A percentile compares a stretch with the other conserved stretches of the same genome.
Evolutionary conservation across 2,888 invertebrate genomes (phyloP).

Genomic region (Oasisia sp.): DNA sequence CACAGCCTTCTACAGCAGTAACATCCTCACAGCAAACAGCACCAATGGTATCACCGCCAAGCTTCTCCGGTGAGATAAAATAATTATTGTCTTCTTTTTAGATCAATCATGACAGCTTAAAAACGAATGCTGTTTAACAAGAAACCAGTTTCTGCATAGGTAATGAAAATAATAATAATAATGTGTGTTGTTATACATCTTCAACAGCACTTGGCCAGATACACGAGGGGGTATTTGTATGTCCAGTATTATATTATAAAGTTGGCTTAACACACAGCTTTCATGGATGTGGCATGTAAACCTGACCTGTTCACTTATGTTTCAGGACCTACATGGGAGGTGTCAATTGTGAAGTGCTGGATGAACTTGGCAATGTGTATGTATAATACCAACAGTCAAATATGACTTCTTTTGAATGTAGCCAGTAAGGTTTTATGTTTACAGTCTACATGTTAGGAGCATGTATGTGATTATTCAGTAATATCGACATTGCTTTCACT

Average conservation of each 20-base stretch:
- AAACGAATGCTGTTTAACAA: neutral
- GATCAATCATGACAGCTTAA: neutral
- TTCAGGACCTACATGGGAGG: neutral
- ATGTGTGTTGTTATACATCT: neutral
- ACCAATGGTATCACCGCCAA: neutral
- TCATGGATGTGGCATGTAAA: neutral
- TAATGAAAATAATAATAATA: too few species aligned
- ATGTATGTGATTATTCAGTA: too few species aligned
- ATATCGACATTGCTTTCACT: neutral
- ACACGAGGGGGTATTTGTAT: neutral
- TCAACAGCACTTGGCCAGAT: neutral
- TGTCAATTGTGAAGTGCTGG: neutral
- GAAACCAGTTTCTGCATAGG: neutral
- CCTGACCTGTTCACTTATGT: neutral
- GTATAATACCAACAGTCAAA: neutral
- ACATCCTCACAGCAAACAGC: neutral
- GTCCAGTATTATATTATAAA: neutral
- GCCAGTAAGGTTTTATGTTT: too few species aligned
- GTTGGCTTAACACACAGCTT: neutral
- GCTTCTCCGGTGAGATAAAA: neutral
- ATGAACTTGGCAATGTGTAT: neutral
- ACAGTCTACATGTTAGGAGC: too few species aligned
- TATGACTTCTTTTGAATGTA: neutral
- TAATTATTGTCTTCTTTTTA: neutral
- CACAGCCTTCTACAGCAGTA: neutral